Evolutionary conservation across 2,797 vertebrate genomes (phyloP).

Genomic region (Catamblyrhynchus diadema): DNA sequence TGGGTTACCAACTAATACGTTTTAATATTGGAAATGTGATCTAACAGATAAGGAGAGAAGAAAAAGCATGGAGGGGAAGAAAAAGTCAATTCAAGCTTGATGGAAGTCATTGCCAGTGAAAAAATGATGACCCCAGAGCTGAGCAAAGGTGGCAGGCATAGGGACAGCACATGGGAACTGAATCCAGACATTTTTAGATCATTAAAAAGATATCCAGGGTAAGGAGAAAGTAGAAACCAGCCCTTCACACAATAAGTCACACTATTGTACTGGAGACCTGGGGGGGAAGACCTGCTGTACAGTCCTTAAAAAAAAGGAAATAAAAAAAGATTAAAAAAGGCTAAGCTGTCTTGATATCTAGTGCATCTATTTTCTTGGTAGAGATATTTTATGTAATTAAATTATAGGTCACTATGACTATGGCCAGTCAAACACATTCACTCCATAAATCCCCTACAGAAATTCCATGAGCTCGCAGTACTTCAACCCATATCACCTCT

Average conservation of each 20-base stretch:
- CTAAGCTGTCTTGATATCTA: neutral
- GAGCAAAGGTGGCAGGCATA: neutral
- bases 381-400: constrained; percentile 57
- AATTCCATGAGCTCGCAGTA: neutral
- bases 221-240: constrained; percentile 45
- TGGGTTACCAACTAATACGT: neutral
- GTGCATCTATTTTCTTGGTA: constrained; percentile 25
- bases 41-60: constrained; percentile 16
- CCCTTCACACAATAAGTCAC: constrained; percentile 37
- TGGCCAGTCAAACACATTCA: constrained; percentile 21
- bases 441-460: constrained; percentile 10
- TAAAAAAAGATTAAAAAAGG: neutral
- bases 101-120: neutral
- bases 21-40: constrained; percentile 43
- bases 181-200: constrained; percentile 35
- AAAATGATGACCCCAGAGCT: neutral
- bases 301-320: neutral
- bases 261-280: neutral
- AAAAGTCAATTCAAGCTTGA: constrained; percentile 29
- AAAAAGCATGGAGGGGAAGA: neutral
- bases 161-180: neutral
- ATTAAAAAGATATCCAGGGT: constrained; percentile 59
- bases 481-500: neutral
- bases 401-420: constrained; percentile 27
- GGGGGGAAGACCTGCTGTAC: neutral